A percentile compares a stretch with the other conserved stretches of the same genome.
phyloP scores from a whole-genome alignment of 2,888 invertebrate species.

The Koerneria pararmatus region DNA sequence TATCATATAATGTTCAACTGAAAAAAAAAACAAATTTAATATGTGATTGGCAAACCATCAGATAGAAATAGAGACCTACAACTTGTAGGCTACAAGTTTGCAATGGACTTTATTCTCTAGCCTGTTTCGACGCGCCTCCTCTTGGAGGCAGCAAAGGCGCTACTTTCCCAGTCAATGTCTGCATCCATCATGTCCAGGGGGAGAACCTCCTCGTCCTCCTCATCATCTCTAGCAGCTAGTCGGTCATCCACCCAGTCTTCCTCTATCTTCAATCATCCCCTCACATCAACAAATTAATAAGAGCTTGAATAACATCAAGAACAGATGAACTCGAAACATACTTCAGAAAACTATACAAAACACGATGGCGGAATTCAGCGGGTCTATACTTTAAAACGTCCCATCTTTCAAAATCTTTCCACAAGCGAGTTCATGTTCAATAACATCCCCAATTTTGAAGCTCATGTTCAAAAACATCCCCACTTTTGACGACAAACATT shows the following conservation, averaged over 20 bases:
- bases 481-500: too few species aligned
- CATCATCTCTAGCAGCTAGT: slow-evolving; percentile 33
- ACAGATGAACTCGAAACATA: slow-evolving; percentile 8
- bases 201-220: slow-evolving; percentile 37
- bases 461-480: too few species aligned
- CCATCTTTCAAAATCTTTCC: background rate
- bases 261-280: too few species aligned
- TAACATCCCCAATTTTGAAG: too few species aligned
- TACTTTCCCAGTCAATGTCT: slow-evolving; percentile 48
- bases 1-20: too few species aligned
- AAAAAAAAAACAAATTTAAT: too few species aligned
- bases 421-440: too few species aligned
- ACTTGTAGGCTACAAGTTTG: too few species aligned
- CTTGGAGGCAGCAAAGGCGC: slow-evolving; percentile 34
- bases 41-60: background rate
- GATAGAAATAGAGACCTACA: background rate
- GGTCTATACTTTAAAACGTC: too few species aligned
- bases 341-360: slow-evolving; percentile 6
- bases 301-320: background rate
- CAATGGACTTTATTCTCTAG: background rate
- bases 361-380: too few species aligned
- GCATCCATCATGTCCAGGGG: slow-evolving; percentile 53
- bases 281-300: too few species aligned
- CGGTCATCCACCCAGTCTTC: slow-evolving; percentile 43
- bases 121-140: slow-evolving; percentile 33